Base-by-base conservation (phyloP, 1,140 invertebrate genomes). In the Gyrodactylus bullatarudis region DNA sequence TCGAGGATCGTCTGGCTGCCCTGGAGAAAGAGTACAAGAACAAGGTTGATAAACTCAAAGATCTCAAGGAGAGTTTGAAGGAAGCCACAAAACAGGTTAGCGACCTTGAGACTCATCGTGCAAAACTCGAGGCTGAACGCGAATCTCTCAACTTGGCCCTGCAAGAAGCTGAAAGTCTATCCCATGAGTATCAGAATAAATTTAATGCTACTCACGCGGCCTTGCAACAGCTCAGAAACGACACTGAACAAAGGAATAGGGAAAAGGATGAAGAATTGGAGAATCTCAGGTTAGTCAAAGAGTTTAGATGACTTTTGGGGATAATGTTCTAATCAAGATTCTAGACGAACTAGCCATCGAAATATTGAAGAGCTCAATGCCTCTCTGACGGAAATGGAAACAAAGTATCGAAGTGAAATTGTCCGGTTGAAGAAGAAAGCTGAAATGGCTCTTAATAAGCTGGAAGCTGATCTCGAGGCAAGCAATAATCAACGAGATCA, bases 181-280 rank as follows among this genome's bases (percentile, higher is more conserved):
- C 26, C 24, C 21, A 69, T 20, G 72, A 73, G 21, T 26, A 1
- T 26, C 24, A 74, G 23, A 16, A 21, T 20, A 72, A 73, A 34
- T 27, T 21, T 20, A 19, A 74, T 19, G 16, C 20, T 24, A 75
- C 72, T 21, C 27, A 54, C 2, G 23, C n/a, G 20, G 72, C 72
- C n/a, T 26, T 73, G 20, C n/a, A 22, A 19, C 68, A 54, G 24
- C 21, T 73, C 20, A 73, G 26, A 69, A 26, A 20, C 1, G 72
- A 73, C 23, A 54, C 26, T 20, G 72, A 73, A 69, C 27, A 23
- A 54, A 69, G 68, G 24, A 22, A 24, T 1, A 69, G 68, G 23
- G 72, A 73, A 24, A 73, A 73, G 24, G 72, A 73, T 22, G 72
- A 54, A 22, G 72, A 73, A 26, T 26, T 73, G 26, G 72, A 73